Evolutionary conservation across 1,140 invertebrate genomes (phyloP).

Genomic region (Lerema accius): DNA sequence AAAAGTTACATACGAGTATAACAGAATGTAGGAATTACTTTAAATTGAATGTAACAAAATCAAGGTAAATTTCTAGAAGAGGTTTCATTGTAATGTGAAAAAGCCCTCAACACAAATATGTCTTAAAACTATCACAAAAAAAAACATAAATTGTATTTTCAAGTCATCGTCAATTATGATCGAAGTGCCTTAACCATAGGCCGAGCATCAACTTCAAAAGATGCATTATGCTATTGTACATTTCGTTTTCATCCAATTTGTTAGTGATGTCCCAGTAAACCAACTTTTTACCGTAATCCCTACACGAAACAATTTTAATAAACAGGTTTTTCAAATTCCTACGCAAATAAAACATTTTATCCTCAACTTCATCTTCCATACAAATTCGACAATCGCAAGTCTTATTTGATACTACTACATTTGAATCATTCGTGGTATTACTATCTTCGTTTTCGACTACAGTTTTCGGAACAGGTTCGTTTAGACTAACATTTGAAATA

Average conservation of each 20-base stretch:
- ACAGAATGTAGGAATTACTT: too few species aligned
- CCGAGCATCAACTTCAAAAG: slow-evolving; percentile 68
- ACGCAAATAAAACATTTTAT: slow-evolving; percentile 50
- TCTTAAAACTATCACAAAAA: slow-evolving; percentile 29
- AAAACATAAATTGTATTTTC: slow-evolving; percentile 22
- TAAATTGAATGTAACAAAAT: too few species aligned
- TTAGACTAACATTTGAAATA: slow-evolving; percentile 27
- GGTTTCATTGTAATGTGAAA: too few species aligned
- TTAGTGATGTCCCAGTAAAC: slow-evolving; percentile 68
- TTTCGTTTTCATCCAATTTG: slow-evolving; percentile 65
- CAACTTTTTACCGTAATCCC: slow-evolving; percentile 56
- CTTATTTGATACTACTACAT: slow-evolving; percentile 60
- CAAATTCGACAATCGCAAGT: slow-evolving; percentile 73
- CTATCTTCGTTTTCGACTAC: slow-evolving; percentile 43
- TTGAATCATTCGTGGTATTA: slow-evolving; percentile 51
- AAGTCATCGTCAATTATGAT: slow-evolving; percentile 54
- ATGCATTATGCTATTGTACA: slow-evolving; percentile 65
- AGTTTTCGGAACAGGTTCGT: slow-evolving; percentile 31
- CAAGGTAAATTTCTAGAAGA: too few species aligned
- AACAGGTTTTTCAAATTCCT: slow-evolving; percentile 59
- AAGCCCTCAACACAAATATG: too few species aligned
- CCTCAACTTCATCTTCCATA: slow-evolving; percentile 50
- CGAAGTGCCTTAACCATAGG: slow-evolving; percentile 73
- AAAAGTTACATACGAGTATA: too few species aligned
- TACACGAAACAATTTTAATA: slow-evolving; percentile 58